Conservation (phyloP, 2,888 invertebrate species). For the Cantharis lateralis region DNA sequence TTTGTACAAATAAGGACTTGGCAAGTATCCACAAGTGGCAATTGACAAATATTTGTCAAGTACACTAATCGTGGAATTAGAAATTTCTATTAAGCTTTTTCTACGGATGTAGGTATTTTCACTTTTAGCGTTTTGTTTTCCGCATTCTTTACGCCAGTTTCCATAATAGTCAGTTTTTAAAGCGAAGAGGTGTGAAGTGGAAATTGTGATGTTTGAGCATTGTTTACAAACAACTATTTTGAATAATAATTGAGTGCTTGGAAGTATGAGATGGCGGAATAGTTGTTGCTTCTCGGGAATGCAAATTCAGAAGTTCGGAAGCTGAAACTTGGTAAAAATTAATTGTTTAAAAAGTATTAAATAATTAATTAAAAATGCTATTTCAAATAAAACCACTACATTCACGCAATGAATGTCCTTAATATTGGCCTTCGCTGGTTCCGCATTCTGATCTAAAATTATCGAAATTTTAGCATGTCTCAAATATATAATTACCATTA, state of each 20-base stretch:
- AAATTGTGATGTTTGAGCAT: not conserved
- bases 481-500: not conserved
- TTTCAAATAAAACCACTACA: not conserved
- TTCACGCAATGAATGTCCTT: conserved; percentile 1
- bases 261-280: not conserved
- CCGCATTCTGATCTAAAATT: conserved; percentile 3
- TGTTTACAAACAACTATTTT: not conserved
- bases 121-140: too few species aligned
- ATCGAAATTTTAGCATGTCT: not conserved
- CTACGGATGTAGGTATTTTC: too few species aligned
- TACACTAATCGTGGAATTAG: too few species aligned
- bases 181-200: not conserved
- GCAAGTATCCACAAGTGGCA: too few species aligned
- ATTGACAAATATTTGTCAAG: too few species aligned
- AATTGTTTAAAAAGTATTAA: not conserved
- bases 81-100: too few species aligned
- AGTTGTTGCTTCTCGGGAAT: not conserved
- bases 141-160: not conserved
- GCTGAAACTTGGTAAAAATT: not conserved
- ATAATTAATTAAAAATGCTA: not conserved
- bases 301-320: not conserved
- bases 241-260: not conserved
- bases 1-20: too few species aligned
- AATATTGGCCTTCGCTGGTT: not conserved
- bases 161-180: not conserved